Conservation (phyloP, 1,140 invertebrate genomes). For the Belonocnema kinseyi region DNA sequence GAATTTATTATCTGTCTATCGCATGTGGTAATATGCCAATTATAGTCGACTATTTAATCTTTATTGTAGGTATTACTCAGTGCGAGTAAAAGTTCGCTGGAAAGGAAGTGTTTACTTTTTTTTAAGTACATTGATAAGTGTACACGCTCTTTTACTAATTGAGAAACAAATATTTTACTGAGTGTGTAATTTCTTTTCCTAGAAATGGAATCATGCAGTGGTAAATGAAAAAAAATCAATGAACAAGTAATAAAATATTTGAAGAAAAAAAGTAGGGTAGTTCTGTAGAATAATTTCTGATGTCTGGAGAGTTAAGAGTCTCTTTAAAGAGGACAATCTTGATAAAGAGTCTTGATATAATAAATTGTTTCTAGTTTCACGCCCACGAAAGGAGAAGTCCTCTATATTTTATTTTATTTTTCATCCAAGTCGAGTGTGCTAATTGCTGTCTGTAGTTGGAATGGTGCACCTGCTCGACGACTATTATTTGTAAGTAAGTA, state of each 20-base stretch:
- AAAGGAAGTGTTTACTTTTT: too few species aligned
- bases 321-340: slow-evolving; percentile 6
- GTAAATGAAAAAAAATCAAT: too few species aligned
- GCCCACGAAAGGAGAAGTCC: not conserved
- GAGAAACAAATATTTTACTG: too few species aligned
- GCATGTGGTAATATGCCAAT: not conserved
- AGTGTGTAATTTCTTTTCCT: too few species aligned
- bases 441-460: slow-evolving; percentile 46
- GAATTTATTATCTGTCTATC: not conserved
- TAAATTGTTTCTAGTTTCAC: slow-evolving; percentile 4
- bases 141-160: too few species aligned
- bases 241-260: too few species aligned
- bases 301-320: not conserved
- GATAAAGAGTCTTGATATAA: slow-evolving; percentile 1
- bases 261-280: too few species aligned
- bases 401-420: slow-evolving; percentile 32
- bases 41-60: too few species aligned
- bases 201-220: too few species aligned
- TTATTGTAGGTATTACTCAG: too few species aligned
- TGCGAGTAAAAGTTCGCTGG: too few species aligned
- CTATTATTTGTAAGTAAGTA: slow-evolving; percentile 59
- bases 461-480: slow-evolving; percentile 47
- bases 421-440: slow-evolving; percentile 40
- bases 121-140: too few species aligned
- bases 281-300: not conserved